Conservation (phyloP, 2,797 vertebrate species). For the Acrocephalus scirpaceus region DNA sequence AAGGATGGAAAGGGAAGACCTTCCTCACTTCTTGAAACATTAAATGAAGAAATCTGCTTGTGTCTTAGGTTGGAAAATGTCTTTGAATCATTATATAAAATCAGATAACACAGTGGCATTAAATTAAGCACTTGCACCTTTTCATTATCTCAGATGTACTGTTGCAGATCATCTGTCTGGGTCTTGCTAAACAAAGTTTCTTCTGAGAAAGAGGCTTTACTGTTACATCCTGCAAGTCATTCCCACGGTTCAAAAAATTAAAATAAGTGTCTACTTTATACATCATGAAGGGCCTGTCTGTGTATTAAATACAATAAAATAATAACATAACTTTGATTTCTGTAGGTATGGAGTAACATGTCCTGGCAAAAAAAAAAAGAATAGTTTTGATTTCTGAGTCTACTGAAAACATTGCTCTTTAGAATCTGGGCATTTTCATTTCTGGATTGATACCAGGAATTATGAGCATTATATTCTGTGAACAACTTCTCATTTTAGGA, state of each 20-base stretch:
- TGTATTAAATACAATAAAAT: neutral
- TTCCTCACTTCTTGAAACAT: neutral
- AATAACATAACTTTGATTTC: neutral
- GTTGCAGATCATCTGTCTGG: neutral
- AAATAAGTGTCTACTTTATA: neutral
- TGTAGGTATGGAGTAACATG: neutral
- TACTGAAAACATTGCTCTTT: neutral
- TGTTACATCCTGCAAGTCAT: neutral
- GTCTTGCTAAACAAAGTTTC: neutral
- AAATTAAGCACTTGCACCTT: neutral
- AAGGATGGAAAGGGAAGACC: neutral
- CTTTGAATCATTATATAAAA: neutral
- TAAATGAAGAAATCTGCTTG: neutral
- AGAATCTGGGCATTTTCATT: neutral
- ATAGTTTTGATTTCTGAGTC: neutral
- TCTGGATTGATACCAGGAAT: neutral
- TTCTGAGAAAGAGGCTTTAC: neutral
- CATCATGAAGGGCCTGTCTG: neutral
- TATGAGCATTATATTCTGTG: neutral
- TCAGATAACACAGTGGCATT: neutral
- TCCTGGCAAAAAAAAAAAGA: neutral
- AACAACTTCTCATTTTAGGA: neutral
- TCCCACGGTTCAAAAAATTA: neutral
- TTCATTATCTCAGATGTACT: neutral
- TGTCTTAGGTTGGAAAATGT: neutral